phyloP scores from a whole-genome alignment of 2,888 invertebrate species.

The Lobophora halterata region DNA sequence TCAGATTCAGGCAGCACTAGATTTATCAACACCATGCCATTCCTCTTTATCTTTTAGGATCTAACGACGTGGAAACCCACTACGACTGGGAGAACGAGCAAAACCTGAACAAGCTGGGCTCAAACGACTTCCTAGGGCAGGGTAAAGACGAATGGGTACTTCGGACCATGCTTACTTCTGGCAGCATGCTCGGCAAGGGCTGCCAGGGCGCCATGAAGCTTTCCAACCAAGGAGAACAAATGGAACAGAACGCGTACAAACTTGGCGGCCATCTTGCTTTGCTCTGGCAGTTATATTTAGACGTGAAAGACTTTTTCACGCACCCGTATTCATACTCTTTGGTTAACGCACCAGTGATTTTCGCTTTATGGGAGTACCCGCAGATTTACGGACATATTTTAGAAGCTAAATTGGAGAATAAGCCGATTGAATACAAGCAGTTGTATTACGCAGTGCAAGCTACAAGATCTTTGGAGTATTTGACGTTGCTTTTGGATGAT shows the following conservation, averaged over 20 bases:
- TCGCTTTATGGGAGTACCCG: conserved; percentile 71
- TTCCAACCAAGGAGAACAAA: conserved; percentile 45
- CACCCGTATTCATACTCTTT: conserved; percentile 67
- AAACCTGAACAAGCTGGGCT: conserved; percentile 61
- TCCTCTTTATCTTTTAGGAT: no score
- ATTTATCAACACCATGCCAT: no score
- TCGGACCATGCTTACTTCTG: conserved; percentile 65
- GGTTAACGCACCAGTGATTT: conserved; percentile 61
- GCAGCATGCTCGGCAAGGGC: conserved; percentile 68
- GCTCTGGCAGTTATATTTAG: conserved; percentile 69
- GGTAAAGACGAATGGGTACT: conserved; percentile 67
- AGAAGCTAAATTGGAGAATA: conserved; percentile 54
- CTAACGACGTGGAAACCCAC: conserved; percentile 35
- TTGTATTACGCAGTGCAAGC: conserved; percentile 62
- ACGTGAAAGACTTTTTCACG: conserved; percentile 68
- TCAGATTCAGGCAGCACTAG: no score
- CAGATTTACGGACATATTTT: conserved; percentile 59
- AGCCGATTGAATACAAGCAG: conserved; percentile 57
- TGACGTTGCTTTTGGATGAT: conserved; percentile 55
- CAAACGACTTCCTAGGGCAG: conserved; percentile 60
- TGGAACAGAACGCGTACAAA: conserved; percentile 61
- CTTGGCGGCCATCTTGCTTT: conserved; percentile 68
- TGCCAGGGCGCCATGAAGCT: conserved; percentile 72
- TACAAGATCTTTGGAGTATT: conserved; percentile 63
- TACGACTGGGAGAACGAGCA: conserved; percentile 69